Evolutionary conservation across 2,113 vertebrate species (phyloP).

Genomic region (Ictalurus punctatus): DNA sequence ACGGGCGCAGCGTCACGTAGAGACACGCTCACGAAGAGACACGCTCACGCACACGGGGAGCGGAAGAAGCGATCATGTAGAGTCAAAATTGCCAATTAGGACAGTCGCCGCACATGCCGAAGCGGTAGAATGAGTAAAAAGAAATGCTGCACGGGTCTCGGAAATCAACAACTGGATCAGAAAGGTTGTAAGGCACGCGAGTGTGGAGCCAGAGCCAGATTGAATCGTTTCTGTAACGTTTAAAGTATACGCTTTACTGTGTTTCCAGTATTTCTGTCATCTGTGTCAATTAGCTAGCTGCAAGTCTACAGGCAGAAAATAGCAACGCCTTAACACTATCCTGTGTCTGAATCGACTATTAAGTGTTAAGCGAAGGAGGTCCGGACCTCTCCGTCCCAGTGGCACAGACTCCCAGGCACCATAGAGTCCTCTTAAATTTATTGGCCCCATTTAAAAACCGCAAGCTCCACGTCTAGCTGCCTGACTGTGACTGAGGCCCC

Average conservation of each 20-base stretch:
- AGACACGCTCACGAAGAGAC: not conserved
- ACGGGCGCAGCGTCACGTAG: not conserved
- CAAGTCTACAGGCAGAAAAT: not conserved
- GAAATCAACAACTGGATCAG: too few species aligned
- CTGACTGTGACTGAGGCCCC: constrained; percentile 46
- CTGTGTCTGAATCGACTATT: constrained; percentile 13
- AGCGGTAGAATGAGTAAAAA: not conserved
- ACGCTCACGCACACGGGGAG: not conserved
- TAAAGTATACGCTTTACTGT: not conserved
- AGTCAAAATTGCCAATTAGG: constrained; percentile 28
- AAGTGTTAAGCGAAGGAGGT: constrained; percentile 34
- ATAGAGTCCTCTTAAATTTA: constrained; percentile 57
- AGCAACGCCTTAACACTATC: not conserved
- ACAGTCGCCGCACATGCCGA: not conserved
- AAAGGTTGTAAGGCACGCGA: not conserved
- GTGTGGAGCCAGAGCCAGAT: not conserved
- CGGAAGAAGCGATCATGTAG: constrained; percentile 35
- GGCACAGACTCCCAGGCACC: constrained; percentile 56
- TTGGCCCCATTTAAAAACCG: constrained; percentile 54
- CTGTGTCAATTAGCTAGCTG: not conserved
- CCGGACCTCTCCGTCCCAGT: constrained; percentile 31
- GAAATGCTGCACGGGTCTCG: not conserved
- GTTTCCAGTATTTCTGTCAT: not conserved
- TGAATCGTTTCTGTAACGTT: not conserved
- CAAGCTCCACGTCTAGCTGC: constrained; percentile 48